phyloP scores from a whole-genome alignment of 2,113 vertebrate species.

The Nothobranchius kuhntae region DNA sequence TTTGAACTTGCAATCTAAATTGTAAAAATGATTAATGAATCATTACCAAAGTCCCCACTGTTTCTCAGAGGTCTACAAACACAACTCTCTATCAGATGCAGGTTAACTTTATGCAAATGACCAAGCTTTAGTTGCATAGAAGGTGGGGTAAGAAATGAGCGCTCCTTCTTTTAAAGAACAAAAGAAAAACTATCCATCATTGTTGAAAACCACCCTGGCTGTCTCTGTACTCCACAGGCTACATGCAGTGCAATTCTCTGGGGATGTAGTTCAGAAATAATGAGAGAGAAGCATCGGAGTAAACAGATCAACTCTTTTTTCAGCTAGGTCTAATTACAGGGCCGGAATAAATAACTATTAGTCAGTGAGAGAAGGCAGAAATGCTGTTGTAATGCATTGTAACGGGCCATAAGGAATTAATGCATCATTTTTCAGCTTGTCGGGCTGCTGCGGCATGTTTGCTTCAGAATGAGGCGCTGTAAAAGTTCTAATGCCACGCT shows the following conservation, averaged over 20 bases:
- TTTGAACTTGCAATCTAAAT: neutral
- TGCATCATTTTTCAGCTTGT: slow-evolving; percentile 59
- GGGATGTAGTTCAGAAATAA: slow-evolving; percentile 68
- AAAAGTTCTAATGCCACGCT: slow-evolving; percentile 26
- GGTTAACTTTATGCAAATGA: slow-evolving; percentile 32
- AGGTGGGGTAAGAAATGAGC: slow-evolving; percentile 11
- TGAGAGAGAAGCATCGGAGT: slow-evolving; percentile 70
- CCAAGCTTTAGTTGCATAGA: slow-evolving; percentile 20
- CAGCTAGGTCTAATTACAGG: slow-evolving; percentile 72
- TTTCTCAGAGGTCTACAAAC: slow-evolving; percentile 12
- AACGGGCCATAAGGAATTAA: slow-evolving; percentile 62
- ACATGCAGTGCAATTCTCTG: slow-evolving; percentile 64
- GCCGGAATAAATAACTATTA: slow-evolving; percentile 71
- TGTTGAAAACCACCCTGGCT: slow-evolving; percentile 43
- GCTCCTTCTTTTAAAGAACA: slow-evolving; percentile 48
- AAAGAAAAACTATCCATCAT: slow-evolving; percentile 61
- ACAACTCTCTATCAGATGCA: slow-evolving; percentile 7
- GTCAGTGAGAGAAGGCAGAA: slow-evolving; percentile 45
- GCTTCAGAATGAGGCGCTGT: slow-evolving; percentile 37
- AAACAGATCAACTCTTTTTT: slow-evolving; percentile 74
- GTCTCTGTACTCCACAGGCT: slow-evolving; percentile 42
- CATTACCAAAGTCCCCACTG: neutral
- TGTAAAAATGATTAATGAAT: too few species aligned
- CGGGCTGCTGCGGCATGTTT: slow-evolving; percentile 43
- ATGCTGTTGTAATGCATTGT: slow-evolving; percentile 61